phyloP scores from a whole-genome alignment of 1,140 invertebrate species.

The Trachelipus rathkii region DNA sequence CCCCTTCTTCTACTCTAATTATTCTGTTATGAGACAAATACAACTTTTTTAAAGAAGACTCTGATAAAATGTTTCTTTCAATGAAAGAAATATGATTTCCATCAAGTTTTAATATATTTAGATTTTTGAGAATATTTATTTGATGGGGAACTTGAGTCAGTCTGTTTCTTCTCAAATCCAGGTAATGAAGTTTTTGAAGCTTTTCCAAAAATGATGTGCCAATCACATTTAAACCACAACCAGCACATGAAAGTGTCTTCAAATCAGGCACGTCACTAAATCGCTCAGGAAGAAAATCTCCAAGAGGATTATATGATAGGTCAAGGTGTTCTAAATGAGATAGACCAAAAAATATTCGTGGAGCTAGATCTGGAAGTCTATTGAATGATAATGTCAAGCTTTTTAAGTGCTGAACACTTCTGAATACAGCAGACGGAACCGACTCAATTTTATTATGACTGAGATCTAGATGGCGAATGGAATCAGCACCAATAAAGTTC shows the following conservation, averaged over 20 bases:
- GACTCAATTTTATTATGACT: constrained; percentile 55
- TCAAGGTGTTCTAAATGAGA: constrained; percentile 64
- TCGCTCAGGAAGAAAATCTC: constrained; percentile 66
- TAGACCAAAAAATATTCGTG: constrained; percentile 63
- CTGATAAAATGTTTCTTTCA: constrained; percentile 35
- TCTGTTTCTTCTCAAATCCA: constrained; percentile 72
- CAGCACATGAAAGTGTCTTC: constrained; percentile 63
- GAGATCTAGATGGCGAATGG: constrained; percentile 53
- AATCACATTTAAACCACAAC: constrained; percentile 64
- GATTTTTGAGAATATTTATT: constrained; percentile 53
- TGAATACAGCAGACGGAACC: constrained; percentile 65
- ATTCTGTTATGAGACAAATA: constrained; percentile 66
- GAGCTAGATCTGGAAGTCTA: constrained; percentile 62
- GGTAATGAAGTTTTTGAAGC: constrained; percentile 55
- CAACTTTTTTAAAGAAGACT: constrained; percentile 54
- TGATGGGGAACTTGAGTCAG: constrained; percentile 59
- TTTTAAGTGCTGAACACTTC: constrained; percentile 60
- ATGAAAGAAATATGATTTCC: constrained; percentile 65
- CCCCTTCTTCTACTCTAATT: constrained; percentile 63
- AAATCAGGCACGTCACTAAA: constrained; percentile 68
- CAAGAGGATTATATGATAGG: constrained; percentile 67
- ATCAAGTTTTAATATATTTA: constrained; percentile 65
- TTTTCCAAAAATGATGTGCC: constrained; percentile 61
- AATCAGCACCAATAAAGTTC: constrained; percentile 51
- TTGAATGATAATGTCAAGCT: constrained; percentile 67